Evolutionary conservation across 2,797 vertebrate genomes (phyloP).

Genomic region (Gobionotothen gibberifrons): DNA sequence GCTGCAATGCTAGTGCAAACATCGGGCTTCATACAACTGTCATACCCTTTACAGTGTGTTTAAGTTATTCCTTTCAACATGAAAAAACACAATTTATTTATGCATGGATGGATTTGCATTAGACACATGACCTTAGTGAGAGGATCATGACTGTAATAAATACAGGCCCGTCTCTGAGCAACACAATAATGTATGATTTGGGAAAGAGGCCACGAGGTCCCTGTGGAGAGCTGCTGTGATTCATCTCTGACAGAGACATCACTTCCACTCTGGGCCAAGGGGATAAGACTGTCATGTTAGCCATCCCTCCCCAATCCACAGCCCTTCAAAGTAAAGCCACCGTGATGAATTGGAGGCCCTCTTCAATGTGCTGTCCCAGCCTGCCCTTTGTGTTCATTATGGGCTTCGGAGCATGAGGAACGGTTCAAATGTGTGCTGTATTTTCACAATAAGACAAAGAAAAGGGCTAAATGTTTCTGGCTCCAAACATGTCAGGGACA

Average conservation of each 20-base stretch:
- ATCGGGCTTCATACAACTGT: constrained; percentile 40
- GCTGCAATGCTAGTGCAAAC: constrained; percentile 22
- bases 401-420: constrained; percentile 14
- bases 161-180: constrained; percentile 52
- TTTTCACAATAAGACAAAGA: constrained; percentile 45
- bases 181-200: constrained; percentile 72
- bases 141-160: constrained; percentile 64
- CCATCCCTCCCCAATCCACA: constrained; percentile 61
- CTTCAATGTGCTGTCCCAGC: constrained; percentile 48
- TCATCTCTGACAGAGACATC: constrained; percentile 79
- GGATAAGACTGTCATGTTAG: constrained; percentile 78
- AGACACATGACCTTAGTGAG: constrained; percentile 46
- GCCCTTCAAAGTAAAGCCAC: constrained; percentile 76
- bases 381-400: constrained; percentile 43
- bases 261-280: constrained; percentile 67
- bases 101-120: constrained; percentile 51
- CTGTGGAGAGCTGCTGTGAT: constrained; percentile 65
- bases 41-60: constrained; percentile 24
- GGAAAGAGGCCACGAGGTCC: constrained; percentile 71
- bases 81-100: constrained; percentile 49
- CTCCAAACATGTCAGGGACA: constrained; percentile 49
- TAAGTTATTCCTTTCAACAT: constrained; percentile 34
- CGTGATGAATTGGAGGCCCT: constrained; percentile 67
- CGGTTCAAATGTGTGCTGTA: constrained; percentile 13
- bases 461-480: constrained; percentile 37